Evolutionary conservation across 2,113 vertebrate genomes (phyloP), one percentile per base, ranked within the genome.

Genomic region (Mastomys coucha): DNA sequence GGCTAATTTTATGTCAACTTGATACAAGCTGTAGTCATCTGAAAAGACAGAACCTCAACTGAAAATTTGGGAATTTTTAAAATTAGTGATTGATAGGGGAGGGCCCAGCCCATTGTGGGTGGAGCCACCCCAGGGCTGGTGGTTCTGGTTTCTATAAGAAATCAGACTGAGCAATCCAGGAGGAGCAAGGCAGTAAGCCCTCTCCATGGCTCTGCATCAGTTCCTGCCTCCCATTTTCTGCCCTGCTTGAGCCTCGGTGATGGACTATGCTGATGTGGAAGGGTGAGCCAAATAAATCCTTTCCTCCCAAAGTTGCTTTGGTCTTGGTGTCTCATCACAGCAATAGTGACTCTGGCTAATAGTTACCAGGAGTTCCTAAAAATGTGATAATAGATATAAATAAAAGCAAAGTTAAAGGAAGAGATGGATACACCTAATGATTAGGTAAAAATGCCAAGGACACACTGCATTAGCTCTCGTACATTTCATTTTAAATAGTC

Each of bases 371-470:
- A 22, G 16, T 33, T 75, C 28, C 75, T 53, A 51, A 16, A 39
- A 77, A 65, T 72, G 51, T 91, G 39, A 80, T 60, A 56, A 69
- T 9, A 1, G 78, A 72, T 93, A 49, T 36, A 45, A 78, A 91
- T 36, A 19, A 84, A 93, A 88, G n/a, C 14, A 77, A 88, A 88
- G 19, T 72, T 84, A 70, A 45, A 63, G 39, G 53, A 77, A 85
- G 60, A 89, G 53, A 53, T 53, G 31, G 31, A 58, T 56, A 80
- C n/a, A 95, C 16, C 20, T 82, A 88, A 77, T 24, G 22, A n/a
- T 82, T 63, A 51, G 26, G 14, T 76, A 3, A 87, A 95, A 91
- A 90, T 93, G 49, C 24, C 90, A 56, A 88, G 63, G 88, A 49
- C 12, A 20, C 10, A 65, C 56, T 91, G 60, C 77, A 28, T 73